Percentiles rank a stretch among this genome's conserved stretches.
These are phyloP conservation scores for Lysandra bellargus DNA, from an alignment of 2,888 invertebrate genomes.

Conservation along the genomic window DNA sequence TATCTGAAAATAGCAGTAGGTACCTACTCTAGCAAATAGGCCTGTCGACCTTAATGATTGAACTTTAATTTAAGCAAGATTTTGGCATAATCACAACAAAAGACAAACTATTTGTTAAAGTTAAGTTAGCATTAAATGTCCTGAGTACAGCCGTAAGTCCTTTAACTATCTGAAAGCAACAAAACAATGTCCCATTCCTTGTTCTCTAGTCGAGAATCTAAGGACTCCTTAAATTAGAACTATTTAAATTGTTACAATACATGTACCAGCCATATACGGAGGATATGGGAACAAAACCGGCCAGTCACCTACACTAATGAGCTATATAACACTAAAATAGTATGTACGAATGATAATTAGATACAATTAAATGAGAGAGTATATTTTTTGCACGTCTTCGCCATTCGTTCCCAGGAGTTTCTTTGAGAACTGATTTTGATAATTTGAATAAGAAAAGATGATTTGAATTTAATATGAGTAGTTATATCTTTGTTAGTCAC, in stretches of 20 bases:
- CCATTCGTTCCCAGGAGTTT: not conserved
- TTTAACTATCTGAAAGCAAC: too few relatives aligned
- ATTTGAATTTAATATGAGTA: not conserved
- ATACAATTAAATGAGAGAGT: not conserved
- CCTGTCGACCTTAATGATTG: too few relatives aligned
- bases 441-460: not conserved
- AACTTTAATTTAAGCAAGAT: too few relatives aligned
- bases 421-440: not conserved
- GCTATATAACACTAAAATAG: not conserved
- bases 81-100: too few relatives aligned
- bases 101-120: too few relatives aligned
- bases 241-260: not conserved
- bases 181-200: not conserved
- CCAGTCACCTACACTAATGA: constrained; percentile 56
- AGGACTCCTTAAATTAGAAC: not conserved
- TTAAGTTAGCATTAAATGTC: too few relatives aligned
- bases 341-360: constrained; percentile 1
- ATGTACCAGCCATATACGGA: constrained; percentile 41
- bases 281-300: constrained; percentile 75
- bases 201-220: not conserved
- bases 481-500: not conserved
- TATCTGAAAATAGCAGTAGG: too few relatives aligned
- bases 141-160: too few relatives aligned
- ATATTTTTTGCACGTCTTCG: not conserved
- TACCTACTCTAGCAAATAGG: too few relatives aligned